These are phyloP conservation scores for Panonychus citri DNA, from an alignment of 1,140 invertebrate genomes.

Conservation along the genomic window DNA sequence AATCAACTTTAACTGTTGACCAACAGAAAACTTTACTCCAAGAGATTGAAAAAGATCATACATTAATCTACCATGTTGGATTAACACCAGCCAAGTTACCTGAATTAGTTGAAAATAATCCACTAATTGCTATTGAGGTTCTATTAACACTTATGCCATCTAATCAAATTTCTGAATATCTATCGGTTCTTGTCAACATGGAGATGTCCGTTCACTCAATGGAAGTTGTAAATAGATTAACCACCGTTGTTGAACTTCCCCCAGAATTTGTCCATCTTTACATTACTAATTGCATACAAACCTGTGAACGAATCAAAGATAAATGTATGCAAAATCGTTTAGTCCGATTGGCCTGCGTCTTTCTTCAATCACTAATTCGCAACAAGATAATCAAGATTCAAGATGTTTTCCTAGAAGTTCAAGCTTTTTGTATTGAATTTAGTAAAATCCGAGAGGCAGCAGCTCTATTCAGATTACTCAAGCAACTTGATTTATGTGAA, in stretches of 20 bases:
- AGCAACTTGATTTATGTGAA: conserved; percentile 56
- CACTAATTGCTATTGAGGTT: conserved; percentile 80
- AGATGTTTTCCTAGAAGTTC: conserved; percentile 52
- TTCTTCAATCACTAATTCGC: conserved; percentile 79
- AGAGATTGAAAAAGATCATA: conserved; percentile 56
- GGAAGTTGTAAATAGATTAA: conserved; percentile 79
- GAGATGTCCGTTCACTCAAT: conserved; percentile 95
- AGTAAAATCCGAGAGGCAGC: conserved; percentile 86
- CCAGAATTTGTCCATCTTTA: conserved; percentile 91
- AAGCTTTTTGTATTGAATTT: conserved; percentile 94
- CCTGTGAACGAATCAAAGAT: conserved; percentile 89
- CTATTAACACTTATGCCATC: conserved; percentile 75
- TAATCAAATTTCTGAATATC: conserved; percentile 84
- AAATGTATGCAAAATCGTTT: conserved; percentile 88
- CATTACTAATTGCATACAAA: conserved; percentile 90
- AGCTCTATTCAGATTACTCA: conserved; percentile 70
- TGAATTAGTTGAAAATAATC: conserved; percentile 87
- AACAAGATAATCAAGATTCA: conserved; percentile 61
- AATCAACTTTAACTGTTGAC: conserved; percentile 47
- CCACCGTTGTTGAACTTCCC: conserved; percentile 51
- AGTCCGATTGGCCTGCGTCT: conserved; percentile 83
- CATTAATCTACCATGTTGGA: conserved; percentile 69
- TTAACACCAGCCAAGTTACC: conserved; percentile 70
- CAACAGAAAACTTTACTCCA: conserved; percentile 65
- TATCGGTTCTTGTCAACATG: conserved; percentile 88